Evolutionary conservation across 1,140 invertebrate species (phyloP), one percentile per base, ranked within the genome.

Genomic region (Temnothorax nylanderi): DNA sequence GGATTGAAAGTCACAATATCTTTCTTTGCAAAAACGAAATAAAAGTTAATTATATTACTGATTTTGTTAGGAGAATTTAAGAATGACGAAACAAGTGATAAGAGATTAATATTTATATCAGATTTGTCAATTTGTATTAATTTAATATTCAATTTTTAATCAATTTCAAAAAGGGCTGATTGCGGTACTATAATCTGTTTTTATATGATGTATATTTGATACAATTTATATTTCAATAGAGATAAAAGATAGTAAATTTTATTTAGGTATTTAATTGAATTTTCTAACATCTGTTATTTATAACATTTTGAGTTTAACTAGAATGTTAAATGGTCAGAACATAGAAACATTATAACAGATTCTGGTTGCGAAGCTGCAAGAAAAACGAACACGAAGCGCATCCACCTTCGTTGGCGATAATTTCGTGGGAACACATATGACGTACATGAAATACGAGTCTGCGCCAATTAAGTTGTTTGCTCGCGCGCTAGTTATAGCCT

Each of bases 401-500:
- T 37, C 5, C 10, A 47, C 54, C 80, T 32, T 2, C 51, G 51
- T 10, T 56, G 32, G 80, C 26, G 44, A 75, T 84, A 84, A 84
- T 84, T 75, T 75, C 80, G 54, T 47, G 54, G 56, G 56, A 75
- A 56, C 51, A 75, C 80, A 60, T 21, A 74, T 74, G 80, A 74
- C 51, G 54, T 69, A 26, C 69, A 5, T 84, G 80, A 84, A 84
- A 84, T 75, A 75, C 69, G 80, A 82, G 67, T 58, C 80, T n/a
- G 54, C 41, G 69, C 69, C 80, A 84, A 84, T 84, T 84, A 84
- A 84, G 69, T 75, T 75, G 80, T 84, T 84, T 75, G 80, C 80
- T 8, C 26, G 13, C 67, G 54, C 54, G 62, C 69, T 56, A 47
- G 69, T 84, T 84, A 75, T 62, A 84, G 18, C n/a, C 44, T n/a